Evolutionary conservation across 2,888 invertebrate genomes (phyloP).

Genomic region (Tiliacea aurago): DNA sequence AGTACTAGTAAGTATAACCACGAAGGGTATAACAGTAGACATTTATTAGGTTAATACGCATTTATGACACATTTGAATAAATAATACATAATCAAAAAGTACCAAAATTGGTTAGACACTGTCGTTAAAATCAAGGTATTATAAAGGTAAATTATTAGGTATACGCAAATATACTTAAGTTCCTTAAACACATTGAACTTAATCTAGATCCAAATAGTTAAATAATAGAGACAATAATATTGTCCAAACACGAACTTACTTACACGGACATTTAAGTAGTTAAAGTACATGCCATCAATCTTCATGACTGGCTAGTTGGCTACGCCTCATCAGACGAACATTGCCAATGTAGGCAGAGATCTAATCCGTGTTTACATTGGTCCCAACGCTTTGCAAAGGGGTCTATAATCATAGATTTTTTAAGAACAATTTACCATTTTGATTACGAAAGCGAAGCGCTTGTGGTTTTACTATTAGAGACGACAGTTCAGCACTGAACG

Average conservation of each 20-base stretch:
- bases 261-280: conserved; percentile 59
- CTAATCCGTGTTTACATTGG: conserved; percentile 80
- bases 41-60: conserved; percentile 21
- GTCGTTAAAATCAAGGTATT: conserved; percentile 31
- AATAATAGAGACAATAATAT: conserved; percentile 74
- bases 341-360: conserved; percentile 61
- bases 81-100: conserved; percentile 15
- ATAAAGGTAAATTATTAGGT: conserved; percentile 24
- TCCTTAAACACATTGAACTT: conserved; percentile 55
- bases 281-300: conserved; percentile 50
- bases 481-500: conserved; percentile 23
- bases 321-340: conserved; percentile 60
- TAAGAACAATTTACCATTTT: conserved; percentile 38
- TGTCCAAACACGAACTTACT: conserved; percentile 74
- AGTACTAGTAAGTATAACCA: conserved; percentile 6
- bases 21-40: conserved; percentile 33
- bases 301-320: conserved; percentile 58
- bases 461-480: conserved; percentile 13
- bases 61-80: conserved; percentile 40
- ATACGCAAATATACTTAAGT: conserved; percentile 32
- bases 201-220: conserved; percentile 66
- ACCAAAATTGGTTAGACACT: conserved; percentile 18
- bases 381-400: conserved; percentile 85
- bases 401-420: conserved; percentile 63
- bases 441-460: conserved; percentile 34